Percentiles rank a stretch among this genome's conserved stretches.
phyloP scores from a whole-genome alignment of 2,113 vertebrate genomes.

The Nerophis ophidion region DNA sequence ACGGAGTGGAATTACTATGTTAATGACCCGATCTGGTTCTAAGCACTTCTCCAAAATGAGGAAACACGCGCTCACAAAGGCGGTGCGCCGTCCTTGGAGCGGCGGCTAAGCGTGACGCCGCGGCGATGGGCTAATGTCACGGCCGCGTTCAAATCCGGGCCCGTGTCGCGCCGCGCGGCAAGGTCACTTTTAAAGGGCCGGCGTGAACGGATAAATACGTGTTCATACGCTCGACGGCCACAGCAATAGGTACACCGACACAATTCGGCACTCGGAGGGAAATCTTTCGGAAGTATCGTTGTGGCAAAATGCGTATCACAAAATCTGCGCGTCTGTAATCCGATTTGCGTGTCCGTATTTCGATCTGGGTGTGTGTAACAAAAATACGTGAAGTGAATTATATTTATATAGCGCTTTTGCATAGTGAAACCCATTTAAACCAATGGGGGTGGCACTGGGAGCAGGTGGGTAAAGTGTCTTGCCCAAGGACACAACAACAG shows the following conservation, averaged over 20 bases:
- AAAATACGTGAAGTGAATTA: too few species aligned
- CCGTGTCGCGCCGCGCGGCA: background rate
- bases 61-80: conserved; percentile 3
- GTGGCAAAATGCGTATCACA: too few species aligned
- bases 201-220: background rate
- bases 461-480: too few species aligned
- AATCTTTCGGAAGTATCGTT: too few species aligned
- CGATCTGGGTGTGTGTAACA: too few species aligned
- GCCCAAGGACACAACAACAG: too few species aligned
- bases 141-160: conserved; percentile 19
- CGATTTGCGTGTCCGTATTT: too few species aligned
- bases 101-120: conserved; percentile 15
- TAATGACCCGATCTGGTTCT: conserved; percentile 16
- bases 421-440: too few species aligned
- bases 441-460: too few species aligned
- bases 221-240: background rate
- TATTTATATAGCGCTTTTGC: too few species aligned
- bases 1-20: background rate
- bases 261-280: too few species aligned
- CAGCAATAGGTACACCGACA: background rate
- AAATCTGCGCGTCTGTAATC: too few species aligned
- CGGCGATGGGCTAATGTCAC: conserved; percentile 21
- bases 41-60: conserved; percentile 22
- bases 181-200: conserved; percentile 12
- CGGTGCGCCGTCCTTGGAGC: conserved; percentile 11